Evolutionary conservation across 2,888 invertebrate genomes (phyloP), one percentile per base, ranked within the genome.

Genomic region (Drosophila quasianomalipes): DNA sequence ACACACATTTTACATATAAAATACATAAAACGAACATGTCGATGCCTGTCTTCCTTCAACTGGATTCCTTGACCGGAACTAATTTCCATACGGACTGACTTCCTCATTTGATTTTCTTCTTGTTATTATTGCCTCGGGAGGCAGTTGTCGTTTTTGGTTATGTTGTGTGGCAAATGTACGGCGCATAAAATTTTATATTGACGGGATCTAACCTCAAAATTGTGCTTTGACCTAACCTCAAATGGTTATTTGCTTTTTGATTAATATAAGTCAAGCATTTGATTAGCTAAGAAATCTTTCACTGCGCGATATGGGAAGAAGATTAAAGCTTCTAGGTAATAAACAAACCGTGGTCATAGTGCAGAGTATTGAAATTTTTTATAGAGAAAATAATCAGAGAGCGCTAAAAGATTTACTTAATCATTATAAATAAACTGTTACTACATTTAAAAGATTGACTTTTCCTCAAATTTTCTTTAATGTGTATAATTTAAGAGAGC

Each of bases 21-120:
- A 92, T 85, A 90, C 92, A 92, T 93, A 93, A 93, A 93, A 92
- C 89, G 91, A 92, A 92, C 89, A 92, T 92, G 93, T 85, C 85
- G 81, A 52, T 53, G 66, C 49, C 55, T 55, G 70, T 60, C 52
- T 28, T 39, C 28, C 28, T 33, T 64, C 49, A 37, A 49, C 57
- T 58, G 41, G 55, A 41, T 63, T 70, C 55, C 89, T 79, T 81
- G 91, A 82, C 87, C 87, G 89, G 82, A 90, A 88, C 89, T 63
- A 81, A 88, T 87, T 73, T 74, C 74, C 79, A 76, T 82, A 70
- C 75, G 81, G 71, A 60, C 69, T 75, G 69, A 60, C 72, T 81
- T 82, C 81, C 79, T 79, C 82, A 86, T 87, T 89, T 70, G 83
- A 86, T 84, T 84, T 84, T 69, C 60, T 70, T 64, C 31, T 61